Evolutionary conservation across 2,888 invertebrate species (phyloP).

Genomic region (Nowickia ferox): DNA sequence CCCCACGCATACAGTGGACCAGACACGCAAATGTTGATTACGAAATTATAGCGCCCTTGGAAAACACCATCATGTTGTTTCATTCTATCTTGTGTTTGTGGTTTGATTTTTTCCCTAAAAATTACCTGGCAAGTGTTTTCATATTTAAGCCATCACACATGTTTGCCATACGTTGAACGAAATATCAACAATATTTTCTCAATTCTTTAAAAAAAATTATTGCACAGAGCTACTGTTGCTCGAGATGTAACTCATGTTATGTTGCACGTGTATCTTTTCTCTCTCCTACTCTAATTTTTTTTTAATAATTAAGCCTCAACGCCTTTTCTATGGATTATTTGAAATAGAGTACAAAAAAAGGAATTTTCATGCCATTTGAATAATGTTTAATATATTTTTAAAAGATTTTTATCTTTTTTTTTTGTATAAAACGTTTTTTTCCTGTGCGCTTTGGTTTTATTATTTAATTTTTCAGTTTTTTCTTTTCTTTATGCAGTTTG

Average conservation of each 20-base stretch:
- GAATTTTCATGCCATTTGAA: constrained; percentile 17
- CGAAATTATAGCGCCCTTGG: too few relatives aligned
- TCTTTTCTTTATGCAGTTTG: constrained; percentile 45
- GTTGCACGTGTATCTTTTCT: not conserved
- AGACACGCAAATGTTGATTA: too few relatives aligned
- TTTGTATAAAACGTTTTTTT: constrained; percentile 15
- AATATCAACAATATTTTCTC: constrained; percentile 13
- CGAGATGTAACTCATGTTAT: not conserved
- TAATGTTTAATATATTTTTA: constrained; percentile 60
- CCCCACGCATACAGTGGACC: too few relatives aligned
- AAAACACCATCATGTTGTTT: too few relatives aligned
- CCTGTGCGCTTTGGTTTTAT: constrained; percentile 10
- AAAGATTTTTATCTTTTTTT: constrained; percentile 61
- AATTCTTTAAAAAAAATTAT: not conserved
- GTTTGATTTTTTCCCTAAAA: too few relatives aligned
- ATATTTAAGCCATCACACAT: constrained; percentile 43
- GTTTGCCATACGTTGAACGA: constrained; percentile 57
- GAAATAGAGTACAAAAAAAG: constrained; percentile 10
- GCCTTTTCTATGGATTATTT: constrained; percentile 47
- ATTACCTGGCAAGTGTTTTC: not conserved
- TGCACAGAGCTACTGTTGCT: not conserved
- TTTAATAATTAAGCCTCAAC: constrained; percentile 48
- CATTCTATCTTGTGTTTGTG: too few relatives aligned
- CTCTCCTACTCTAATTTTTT: not conserved
- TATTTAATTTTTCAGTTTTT: not conserved